Percentiles rank a stretch among this genome's conserved stretches.
Evolutionary conservation across 2,113 vertebrate species (phyloP).

Genomic region (Crypturellus undulatus): DNA sequence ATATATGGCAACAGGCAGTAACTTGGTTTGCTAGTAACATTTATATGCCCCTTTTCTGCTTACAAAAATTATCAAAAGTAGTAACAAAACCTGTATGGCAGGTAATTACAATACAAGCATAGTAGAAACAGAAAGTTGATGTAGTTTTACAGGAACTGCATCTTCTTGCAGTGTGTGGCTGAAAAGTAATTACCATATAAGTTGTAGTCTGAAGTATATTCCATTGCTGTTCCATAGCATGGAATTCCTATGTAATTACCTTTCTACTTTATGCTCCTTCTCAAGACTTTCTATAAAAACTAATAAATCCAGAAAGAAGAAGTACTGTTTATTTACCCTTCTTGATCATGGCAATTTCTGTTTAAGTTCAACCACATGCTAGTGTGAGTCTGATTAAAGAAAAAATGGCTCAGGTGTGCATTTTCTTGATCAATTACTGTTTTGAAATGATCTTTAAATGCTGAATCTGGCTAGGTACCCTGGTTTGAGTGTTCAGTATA

Average conservation of each 20-base stretch:
- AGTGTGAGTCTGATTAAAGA: not conserved
- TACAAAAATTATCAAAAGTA: not conserved
- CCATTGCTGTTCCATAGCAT: not conserved
- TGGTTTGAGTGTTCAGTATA: not conserved
- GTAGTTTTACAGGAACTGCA: not conserved
- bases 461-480: not conserved
- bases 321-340: not conserved
- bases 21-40: not conserved
- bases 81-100: not conserved
- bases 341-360: not conserved
- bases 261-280: fast-evolving
- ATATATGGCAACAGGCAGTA: not conserved
- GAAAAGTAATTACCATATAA: not conserved
- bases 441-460: not conserved
- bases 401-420: not conserved
- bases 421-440: not conserved
- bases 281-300: not conserved
- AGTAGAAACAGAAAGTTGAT: not conserved
- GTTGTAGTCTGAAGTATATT: not conserved
- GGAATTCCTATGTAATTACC: fast-evolving
- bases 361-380: not conserved
- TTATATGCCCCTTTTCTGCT: not conserved
- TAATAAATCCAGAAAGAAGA: not conserved
- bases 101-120: not conserved
- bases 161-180: not conserved